phyloP scores from a whole-genome alignment of 1,140 invertebrate species.

The Ylistrum balloti region DNA sequence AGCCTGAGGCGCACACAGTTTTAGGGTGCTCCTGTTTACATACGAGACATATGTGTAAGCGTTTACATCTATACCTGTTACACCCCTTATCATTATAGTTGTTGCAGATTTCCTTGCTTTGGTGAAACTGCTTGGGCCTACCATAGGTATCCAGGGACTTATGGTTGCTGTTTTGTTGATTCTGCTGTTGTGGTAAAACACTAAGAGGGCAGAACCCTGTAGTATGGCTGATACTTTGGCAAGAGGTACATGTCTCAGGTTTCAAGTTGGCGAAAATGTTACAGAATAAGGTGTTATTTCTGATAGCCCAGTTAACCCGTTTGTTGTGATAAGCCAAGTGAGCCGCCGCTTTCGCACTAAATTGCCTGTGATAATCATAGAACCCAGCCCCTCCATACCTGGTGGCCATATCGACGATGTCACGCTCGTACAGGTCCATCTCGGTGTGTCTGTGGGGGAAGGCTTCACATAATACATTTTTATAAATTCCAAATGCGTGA shows the following conservation, averaged over 20 bases:
- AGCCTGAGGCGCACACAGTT: too few relatives aligned
- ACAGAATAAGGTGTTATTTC: conserved; percentile 45
- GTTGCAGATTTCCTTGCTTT: too few relatives aligned
- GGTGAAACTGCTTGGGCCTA: too few relatives aligned
- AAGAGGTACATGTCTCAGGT: not conserved
- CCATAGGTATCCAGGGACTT: too few relatives aligned
- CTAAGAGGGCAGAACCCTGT: not conserved
- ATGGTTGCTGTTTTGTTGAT: too few relatives aligned
- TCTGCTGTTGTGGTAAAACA: too few relatives aligned
- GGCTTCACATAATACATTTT: too few relatives aligned
- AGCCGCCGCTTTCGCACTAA: conserved; percentile 46
- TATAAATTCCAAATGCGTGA: too few relatives aligned
- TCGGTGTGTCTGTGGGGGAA: not conserved
- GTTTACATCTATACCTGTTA: too few relatives aligned
- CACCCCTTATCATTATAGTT: too few relatives aligned
- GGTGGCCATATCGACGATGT: conserved; percentile 46
- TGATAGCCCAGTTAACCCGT: conserved; percentile 41
- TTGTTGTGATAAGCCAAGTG: conserved; percentile 41
- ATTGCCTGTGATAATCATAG: conserved; percentile 58
- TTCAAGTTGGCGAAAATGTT: conserved; percentile 42
- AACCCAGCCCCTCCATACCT: not conserved
- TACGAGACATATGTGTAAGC: too few relatives aligned
- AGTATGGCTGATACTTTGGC: not conserved
- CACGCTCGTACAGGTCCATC: conserved; percentile 45
- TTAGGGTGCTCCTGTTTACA: too few relatives aligned